Percentiles rank a stretch among this genome's conserved stretches.
phyloP scores from a whole-genome alignment of 2,888 invertebrate genomes.

The Lamellibrachia columna region DNA sequence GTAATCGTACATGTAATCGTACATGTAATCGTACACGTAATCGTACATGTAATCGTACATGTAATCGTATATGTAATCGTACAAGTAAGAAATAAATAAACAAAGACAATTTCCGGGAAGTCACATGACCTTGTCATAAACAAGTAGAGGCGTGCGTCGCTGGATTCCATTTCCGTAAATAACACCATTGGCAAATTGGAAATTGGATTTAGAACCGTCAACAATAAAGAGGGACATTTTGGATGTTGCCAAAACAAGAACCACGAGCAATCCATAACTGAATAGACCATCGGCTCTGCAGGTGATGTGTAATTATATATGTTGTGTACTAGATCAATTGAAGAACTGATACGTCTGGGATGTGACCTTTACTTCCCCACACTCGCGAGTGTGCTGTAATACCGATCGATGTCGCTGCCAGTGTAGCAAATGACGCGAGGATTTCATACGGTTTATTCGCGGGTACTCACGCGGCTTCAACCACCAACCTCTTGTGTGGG shows the following conservation, averaged over 20 bases:
- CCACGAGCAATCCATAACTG: neutral
- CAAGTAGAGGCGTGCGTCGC: neutral
- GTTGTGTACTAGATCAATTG: neutral
- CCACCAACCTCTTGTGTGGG: neutral
- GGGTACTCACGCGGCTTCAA: neutral
- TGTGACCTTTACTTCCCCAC: neutral
- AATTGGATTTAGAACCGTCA: neutral
- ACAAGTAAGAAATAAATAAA: neutral
- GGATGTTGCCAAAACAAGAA: neutral
- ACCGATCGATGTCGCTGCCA: neutral
- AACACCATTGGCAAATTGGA: neutral
- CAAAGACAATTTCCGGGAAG: neutral
- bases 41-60: neutral
- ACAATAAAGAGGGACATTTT: neutral
- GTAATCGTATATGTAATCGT: neutral
- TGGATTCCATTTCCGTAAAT: neutral
- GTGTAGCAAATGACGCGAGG: neutral
- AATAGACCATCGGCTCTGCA: neutral
- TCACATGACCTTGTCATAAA: neutral
- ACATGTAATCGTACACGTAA: too few relatives aligned
- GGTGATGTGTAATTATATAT: neutral
- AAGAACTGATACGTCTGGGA: neutral
- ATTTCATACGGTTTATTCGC: neutral
- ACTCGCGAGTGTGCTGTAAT: neutral
- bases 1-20: too few relatives aligned